Conservation (phyloP, 2,113 vertebrate species). For the Neolamprologus hecqui region DNA sequence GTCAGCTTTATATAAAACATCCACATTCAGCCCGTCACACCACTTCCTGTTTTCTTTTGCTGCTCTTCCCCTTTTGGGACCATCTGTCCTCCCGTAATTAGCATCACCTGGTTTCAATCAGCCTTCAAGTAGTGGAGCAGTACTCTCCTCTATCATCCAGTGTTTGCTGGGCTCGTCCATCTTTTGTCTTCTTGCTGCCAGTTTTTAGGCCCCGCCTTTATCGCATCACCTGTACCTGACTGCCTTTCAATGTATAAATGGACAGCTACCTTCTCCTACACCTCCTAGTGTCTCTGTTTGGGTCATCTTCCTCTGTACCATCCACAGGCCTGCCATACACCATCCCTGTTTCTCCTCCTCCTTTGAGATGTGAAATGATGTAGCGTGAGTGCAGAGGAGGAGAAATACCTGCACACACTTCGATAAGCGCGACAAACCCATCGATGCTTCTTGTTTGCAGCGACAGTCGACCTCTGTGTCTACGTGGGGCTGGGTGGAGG, state of each 20-base stretch:
- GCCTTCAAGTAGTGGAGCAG: background rate
- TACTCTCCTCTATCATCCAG: background rate
- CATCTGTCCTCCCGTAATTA: rapidly evolving
- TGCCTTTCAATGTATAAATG: background rate
- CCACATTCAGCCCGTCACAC: background rate
- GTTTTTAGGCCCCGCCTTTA: background rate
- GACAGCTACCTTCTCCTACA: rapidly evolving
- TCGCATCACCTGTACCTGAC: background rate
- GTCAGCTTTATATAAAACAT: background rate
- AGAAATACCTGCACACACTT: too few species aligned
- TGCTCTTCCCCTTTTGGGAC: background rate
- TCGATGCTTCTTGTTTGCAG: background rate
- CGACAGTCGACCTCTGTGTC: background rate
- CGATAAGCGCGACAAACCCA: background rate
- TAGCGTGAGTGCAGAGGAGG: too few species aligned
- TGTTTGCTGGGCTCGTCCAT: rapidly evolving
- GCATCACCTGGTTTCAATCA: background rate
- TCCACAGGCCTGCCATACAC: too few species aligned
- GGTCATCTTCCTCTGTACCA: background rate
- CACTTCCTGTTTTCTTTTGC: background rate
- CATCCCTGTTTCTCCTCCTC: too few species aligned
- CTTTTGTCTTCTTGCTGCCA: background rate
- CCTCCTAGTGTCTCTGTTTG: background rate
- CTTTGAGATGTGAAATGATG: too few species aligned
- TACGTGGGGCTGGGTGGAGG: too few species aligned